Percentiles rank a stretch among this genome's conserved stretches.
Evolutionary conservation across 2,797 vertebrate species (phyloP).

Genomic region (Loris lydekkerianus): DNA sequence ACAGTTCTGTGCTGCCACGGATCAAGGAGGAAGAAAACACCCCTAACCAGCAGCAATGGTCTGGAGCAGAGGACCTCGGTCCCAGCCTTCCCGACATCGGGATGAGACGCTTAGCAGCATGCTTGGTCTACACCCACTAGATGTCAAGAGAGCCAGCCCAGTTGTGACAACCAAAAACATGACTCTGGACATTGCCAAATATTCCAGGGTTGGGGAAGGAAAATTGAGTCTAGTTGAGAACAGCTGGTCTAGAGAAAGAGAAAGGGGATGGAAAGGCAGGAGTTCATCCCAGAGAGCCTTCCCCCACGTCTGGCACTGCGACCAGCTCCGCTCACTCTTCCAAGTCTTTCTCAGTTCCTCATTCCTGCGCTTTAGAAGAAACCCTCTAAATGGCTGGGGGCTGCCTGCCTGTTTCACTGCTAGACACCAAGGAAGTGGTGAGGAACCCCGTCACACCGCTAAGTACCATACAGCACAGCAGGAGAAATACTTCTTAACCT

Average conservation of each 20-base stretch:
- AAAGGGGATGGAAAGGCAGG: neutral
- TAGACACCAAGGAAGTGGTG: neutral
- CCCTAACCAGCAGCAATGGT: neutral
- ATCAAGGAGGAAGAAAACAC: neutral
- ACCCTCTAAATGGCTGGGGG: neutral
- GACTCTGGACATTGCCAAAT: neutral
- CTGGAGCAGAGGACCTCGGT: neutral
- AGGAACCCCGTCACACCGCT: no score
- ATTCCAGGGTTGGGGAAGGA: no score
- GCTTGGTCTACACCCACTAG: neutral
- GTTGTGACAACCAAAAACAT: neutral
- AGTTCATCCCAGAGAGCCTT: no score
- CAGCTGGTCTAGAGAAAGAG: neutral
- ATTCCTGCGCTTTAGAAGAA: neutral
- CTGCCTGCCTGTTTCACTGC: neutral
- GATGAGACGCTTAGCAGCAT: neutral
- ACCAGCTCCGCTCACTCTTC: neutral
- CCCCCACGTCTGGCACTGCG: rapidly evolving
- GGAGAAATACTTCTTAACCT: neutral
- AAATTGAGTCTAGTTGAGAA: neutral
- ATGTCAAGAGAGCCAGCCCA: neutral
- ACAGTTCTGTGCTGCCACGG: neutral
- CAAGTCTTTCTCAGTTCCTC: neutral
- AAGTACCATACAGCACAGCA: neutral
- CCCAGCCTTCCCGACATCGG: neutral